These are phyloP conservation scores for Spodoptera picta DNA, from an alignment of 2,888 invertebrate species.

Conservation along the genomic window DNA sequence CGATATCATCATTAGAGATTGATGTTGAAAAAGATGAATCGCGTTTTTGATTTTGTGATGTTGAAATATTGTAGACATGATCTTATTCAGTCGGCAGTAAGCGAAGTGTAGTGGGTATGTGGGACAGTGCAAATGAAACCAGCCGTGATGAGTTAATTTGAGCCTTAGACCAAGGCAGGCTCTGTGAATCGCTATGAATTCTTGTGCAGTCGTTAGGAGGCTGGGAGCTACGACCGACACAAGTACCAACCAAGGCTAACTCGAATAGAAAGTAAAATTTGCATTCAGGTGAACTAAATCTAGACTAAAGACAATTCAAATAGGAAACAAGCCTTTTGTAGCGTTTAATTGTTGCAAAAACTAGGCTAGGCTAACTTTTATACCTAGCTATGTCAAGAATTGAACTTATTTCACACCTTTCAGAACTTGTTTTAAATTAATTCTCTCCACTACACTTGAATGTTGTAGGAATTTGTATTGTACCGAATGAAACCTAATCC, in stretches of 20 bases:
- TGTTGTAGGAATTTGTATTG: conserved; percentile 45
- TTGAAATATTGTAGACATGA: not conserved
- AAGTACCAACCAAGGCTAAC: conserved; percentile 46
- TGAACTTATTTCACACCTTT: conserved; percentile 26
- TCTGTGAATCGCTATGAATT: conserved; percentile 28
- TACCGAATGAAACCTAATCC: conserved; percentile 48
- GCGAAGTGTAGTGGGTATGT: too few species aligned
- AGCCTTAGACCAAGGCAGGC: conserved; percentile 33
- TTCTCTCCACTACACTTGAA: conserved; percentile 25
- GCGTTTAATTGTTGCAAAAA: conserved; percentile 1
- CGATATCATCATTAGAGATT: conserved; percentile 19
- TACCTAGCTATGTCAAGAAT: conserved; percentile 5
- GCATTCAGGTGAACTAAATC: conserved; percentile 42
- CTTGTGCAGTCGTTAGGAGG: conserved; percentile 30
- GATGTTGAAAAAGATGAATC: too few species aligned
- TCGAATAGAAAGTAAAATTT: conserved; percentile 54
- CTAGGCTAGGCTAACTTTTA: not conserved
- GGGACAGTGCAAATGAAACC: conserved; percentile 23
- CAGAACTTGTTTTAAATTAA: conserved; percentile 24
- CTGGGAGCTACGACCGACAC: conserved; percentile 23
- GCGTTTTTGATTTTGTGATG: not conserved
- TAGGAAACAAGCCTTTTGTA: conserved; percentile 2
- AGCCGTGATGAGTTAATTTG: conserved; percentile 45
- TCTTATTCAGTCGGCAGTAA: too few species aligned
- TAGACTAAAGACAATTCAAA: conserved; percentile 10